phyloP scores from a whole-genome alignment of 92 coral and sea anemone species.

The Parazoanthus darwini region DNA sequence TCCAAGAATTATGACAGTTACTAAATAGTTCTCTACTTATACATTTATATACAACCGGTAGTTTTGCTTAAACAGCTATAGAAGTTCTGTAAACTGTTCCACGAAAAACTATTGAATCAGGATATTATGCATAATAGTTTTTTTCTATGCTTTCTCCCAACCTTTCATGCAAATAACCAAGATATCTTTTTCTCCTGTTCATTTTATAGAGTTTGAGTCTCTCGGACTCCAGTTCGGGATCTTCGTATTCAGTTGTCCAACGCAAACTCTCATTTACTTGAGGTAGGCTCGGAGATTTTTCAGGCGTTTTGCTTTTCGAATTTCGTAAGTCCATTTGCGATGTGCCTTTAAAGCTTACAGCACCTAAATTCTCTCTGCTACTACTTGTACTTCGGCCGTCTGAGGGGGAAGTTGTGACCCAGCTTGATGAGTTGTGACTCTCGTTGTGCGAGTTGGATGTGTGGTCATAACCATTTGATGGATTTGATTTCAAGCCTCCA shows the following conservation, averaged over 20 bases:
- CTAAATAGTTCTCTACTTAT: background rate
- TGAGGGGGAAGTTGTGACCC: slow-evolving; percentile 58
- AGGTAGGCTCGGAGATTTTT: slow-evolving; percentile 33
- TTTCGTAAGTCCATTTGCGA: slow-evolving; percentile 7
- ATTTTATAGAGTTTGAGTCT: slow-evolving; percentile 81
- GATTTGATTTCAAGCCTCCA: background rate
- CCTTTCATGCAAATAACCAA: slow-evolving; percentile 63
- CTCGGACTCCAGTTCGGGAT: slow-evolving; percentile 71
- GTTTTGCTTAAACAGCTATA: background rate
- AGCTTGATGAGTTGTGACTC: slow-evolving; percentile 25
- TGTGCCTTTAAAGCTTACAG: slow-evolving; percentile 37
- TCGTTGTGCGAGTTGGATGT: slow-evolving; percentile 2
- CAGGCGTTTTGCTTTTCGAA: slow-evolving; percentile 18
- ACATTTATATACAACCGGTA: too few relatives aligned
- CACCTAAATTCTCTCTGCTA: slow-evolving; percentile 61
- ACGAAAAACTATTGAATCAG: background rate
- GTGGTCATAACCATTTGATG: background rate
- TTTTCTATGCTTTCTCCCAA: slow-evolving; percentile 18
- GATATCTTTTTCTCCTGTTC: slow-evolving; percentile 87
- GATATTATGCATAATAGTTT: slow-evolving; percentile 22
- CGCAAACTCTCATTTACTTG: slow-evolving; percentile 71
- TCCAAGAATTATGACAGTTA: background rate
- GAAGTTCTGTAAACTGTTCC: background rate
- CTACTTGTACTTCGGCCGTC: slow-evolving; percentile 84
- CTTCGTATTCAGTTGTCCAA: slow-evolving; percentile 65